Evolutionary conservation across 92 coral and sea anemone genomes (phyloP), one percentile per base, ranked within the genome.

Genomic region (Nematostella vectensis): DNA sequence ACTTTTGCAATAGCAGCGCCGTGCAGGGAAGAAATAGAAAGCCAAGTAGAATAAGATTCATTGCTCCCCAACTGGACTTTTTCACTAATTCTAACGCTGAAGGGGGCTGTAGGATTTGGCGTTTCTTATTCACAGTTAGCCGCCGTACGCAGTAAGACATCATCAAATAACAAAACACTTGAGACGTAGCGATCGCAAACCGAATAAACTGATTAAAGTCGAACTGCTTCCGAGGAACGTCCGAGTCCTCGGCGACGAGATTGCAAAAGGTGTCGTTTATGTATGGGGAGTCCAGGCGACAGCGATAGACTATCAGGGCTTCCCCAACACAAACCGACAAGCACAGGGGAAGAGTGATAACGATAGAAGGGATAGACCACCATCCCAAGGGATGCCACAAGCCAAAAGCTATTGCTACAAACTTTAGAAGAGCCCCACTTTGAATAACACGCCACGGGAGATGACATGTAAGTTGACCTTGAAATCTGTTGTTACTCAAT

Each of bases 1-100:
- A 52, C 25, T 50, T 50, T 17, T 37, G 27, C 11, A 73, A 17
- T 48, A 73, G 27, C 39, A 26, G 26, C 21, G 73, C 63, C 11
- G 79, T 24, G 18, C 44, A 26, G 0, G 55, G 43, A 18, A 73
- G 67, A 25, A 65, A 27, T 10, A 73, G 31, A 43, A 65, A 73
- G 2, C 60, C 65, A 26, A 30, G 28, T 25, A 73, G 23, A 43
- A 54, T 62, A 1, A 73, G 29, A 43, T 73, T 73, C 21, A 73
- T 43, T 27, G 31, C 15, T 54, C 56, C 56, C 73, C 79, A 73
- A 15, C 56, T 60, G 47, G 47, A 19, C 29, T 50, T 26, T 39
- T 27, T 56, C 10, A 65, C 73, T 16, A 73, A 63, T 27, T 56
- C 27, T 42, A 54, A 31, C 19, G 73, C 79, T 10, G 51, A 11